A percentile compares a stretch with the other conserved stretches of the same genome.
phyloP scores from a whole-genome alignment of 2,888 invertebrate genomes.

The Lasioglossum leucozonium region DNA sequence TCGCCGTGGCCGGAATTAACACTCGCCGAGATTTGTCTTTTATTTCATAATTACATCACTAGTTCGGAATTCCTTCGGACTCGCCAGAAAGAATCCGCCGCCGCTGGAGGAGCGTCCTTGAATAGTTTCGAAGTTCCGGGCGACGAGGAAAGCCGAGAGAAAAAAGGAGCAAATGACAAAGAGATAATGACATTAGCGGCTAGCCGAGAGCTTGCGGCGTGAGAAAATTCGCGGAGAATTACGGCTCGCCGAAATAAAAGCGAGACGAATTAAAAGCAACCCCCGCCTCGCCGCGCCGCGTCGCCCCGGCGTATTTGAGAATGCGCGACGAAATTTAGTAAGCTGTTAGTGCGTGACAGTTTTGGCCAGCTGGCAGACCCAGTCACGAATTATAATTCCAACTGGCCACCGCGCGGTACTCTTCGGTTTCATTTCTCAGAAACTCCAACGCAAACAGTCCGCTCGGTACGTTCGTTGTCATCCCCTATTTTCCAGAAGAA shows the following conservation, averaged over 20 bases:
- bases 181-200: slow-evolving; percentile 51
- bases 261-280: slow-evolving; percentile 67
- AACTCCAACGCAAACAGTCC: slow-evolving; percentile 13
- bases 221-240: slow-evolving; percentile 59
- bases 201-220: slow-evolving; percentile 31
- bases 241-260: slow-evolving; percentile 64
- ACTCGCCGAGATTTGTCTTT: slow-evolving; percentile 53
- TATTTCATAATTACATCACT: slow-evolving; percentile 50
- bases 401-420: slow-evolving; percentile 39
- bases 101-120: slow-evolving; percentile 6
- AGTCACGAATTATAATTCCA: slow-evolving; percentile 71
- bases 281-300: background rate
- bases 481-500: background rate
- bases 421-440: slow-evolving; percentile 34
- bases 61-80: slow-evolving; percentile 15
- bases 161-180: slow-evolving; percentile 26
- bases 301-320: background rate
- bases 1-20: slow-evolving; percentile 26
- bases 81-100: slow-evolving; percentile 31
- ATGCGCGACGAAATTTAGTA: slow-evolving; percentile 75
- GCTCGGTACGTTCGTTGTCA: background rate
- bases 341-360: slow-evolving; percentile 76
- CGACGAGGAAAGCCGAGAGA: slow-evolving; percentile 19
- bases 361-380: slow-evolving; percentile 74
- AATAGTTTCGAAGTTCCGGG: slow-evolving; percentile 33